phyloP scores from a whole-genome alignment of 2,888 invertebrate species.

The Mythimna ferrago region DNA sequence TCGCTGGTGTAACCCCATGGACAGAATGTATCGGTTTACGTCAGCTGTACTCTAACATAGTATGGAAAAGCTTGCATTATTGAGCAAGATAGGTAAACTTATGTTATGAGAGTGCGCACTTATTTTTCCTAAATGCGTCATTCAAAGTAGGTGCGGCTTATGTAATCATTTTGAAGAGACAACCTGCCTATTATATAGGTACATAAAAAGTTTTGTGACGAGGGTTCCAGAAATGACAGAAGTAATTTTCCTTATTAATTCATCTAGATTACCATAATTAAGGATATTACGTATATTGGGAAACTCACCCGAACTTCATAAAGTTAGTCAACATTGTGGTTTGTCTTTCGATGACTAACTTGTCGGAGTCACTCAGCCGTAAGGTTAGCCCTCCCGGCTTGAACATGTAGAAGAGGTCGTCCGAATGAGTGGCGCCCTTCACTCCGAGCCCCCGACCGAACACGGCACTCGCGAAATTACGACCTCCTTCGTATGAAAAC shows the following conservation, averaged over 20 bases:
- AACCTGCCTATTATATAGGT: background rate
- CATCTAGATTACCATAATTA: background rate
- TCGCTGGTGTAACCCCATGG: slow-evolving; percentile 23
- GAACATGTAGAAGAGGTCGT: slow-evolving; percentile 86
- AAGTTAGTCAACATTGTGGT: slow-evolving; percentile 84
- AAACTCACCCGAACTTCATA: slow-evolving; percentile 76
- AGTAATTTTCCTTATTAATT: background rate
- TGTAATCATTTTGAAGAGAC: background rate
- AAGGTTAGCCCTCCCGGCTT: slow-evolving; percentile 79
- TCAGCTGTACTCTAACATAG: slow-evolving; percentile 1
- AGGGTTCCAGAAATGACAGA: background rate
- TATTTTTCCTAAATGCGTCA: background rate
- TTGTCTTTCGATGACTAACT: slow-evolving; percentile 75
- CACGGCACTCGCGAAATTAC: slow-evolving; percentile 79
- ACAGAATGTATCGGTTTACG: slow-evolving; percentile 2
- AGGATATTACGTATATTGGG: background rate
- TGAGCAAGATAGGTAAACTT: background rate
- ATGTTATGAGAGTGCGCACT: background rate
- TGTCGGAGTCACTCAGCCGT: slow-evolving; percentile 70
- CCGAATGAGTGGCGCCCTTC: slow-evolving; percentile 80
- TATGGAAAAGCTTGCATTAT: slow-evolving; percentile 22
- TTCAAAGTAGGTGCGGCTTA: background rate
- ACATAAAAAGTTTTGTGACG: background rate
- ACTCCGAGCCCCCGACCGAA: slow-evolving; percentile 66
- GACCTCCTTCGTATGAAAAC: slow-evolving; percentile 80